Conservation (phyloP, 1,140 invertebrate genomes). For the Drosophila willistoni region DNA sequence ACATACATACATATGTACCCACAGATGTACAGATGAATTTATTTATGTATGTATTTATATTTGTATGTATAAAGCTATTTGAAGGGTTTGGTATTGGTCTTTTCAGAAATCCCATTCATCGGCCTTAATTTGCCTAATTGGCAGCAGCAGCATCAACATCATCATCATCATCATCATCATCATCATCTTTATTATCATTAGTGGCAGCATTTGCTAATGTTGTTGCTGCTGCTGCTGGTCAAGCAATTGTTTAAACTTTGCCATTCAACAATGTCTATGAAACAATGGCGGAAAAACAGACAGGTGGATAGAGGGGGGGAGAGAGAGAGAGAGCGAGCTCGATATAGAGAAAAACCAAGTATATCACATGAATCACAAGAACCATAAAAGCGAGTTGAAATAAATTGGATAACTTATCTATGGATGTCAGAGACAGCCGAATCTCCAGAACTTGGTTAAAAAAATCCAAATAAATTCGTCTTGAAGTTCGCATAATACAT, state of each 20-base stretch:
- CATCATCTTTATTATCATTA: neutral
- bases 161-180: neutral
- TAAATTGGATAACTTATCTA: neutral
- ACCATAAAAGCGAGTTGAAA: slow-evolving; percentile 31
- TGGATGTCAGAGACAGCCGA: neutral
- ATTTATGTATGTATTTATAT: neutral
- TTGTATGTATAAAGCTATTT: neutral
- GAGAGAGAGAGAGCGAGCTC: neutral
- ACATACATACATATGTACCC: slow-evolving; percentile 13
- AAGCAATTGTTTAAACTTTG: slow-evolving; percentile 66
- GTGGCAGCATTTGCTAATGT: slow-evolving; percentile 23
- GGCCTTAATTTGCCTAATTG: slow-evolving; percentile 62
- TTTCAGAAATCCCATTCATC: slow-evolving; percentile 45
- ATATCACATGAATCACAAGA: slow-evolving; percentile 25
- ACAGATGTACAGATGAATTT: too few relatives aligned
- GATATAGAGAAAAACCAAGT: neutral
- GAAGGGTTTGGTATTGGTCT: slow-evolving; percentile 4
- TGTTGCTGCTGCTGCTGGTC: slow-evolving; percentile 32
- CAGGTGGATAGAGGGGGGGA: neutral
- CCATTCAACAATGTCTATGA: slow-evolving; percentile 39
- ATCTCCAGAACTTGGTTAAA: neutral
- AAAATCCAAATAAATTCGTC: too few relatives aligned
- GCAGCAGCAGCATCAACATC: slow-evolving; percentile 6
- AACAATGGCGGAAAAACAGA: slow-evolving; percentile 25
- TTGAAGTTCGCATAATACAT: too few relatives aligned